Evolutionary conservation across 2,797 vertebrate species (phyloP).

Genomic region (Poeciliopsis paucimaculata): DNA sequence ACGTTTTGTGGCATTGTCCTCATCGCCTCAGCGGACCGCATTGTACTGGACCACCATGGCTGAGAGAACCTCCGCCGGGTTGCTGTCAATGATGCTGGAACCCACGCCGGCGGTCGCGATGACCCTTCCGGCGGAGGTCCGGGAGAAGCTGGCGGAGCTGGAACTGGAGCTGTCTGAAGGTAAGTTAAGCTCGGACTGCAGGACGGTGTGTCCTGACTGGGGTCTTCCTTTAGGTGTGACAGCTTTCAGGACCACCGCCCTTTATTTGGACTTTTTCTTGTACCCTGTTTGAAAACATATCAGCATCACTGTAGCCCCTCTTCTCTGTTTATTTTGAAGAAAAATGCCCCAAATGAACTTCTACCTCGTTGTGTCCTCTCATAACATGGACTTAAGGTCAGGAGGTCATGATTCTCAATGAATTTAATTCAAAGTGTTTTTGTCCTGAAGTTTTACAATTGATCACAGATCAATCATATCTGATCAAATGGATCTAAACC

Average conservation of each 20-base stretch:
- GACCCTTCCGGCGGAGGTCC: conserved; percentile 84
- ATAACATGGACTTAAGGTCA: not conserved
- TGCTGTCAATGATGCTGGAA: conserved; percentile 84
- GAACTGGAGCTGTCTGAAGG: conserved; percentile 87
- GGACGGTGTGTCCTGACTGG: not conserved
- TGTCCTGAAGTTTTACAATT: conserved; percentile 16
- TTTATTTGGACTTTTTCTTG: conserved; percentile 37
- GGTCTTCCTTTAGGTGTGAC: conserved; percentile 4
- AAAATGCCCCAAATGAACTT: conserved; percentile 32
- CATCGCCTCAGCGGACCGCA: conserved; percentile 34
- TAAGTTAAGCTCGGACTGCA: conserved; percentile 47
- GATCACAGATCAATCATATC: conserved; percentile 16
- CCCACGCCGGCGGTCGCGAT: conserved; percentile 77
- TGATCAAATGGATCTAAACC: conserved; percentile 34
- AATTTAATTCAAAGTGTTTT: conserved; percentile 4
- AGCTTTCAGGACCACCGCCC: conserved; percentile 61
- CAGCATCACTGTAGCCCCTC: conserved; percentile 32
- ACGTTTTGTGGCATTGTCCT: conserved; percentile 16
- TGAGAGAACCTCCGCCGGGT: conserved; percentile 78
- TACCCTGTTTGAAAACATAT: conserved; percentile 30
- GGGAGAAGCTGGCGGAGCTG: conserved; percentile 87
- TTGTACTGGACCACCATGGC: conserved; percentile 74
- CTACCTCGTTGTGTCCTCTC: conserved; percentile 28
- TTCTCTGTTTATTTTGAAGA: not conserved
- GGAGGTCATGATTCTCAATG: not conserved